Percentiles rank a stretch among this genome's conserved stretches.
Evolutionary conservation across 2,888 invertebrate species (phyloP).

Genomic region (Ochropleura leucogaster): DNA sequence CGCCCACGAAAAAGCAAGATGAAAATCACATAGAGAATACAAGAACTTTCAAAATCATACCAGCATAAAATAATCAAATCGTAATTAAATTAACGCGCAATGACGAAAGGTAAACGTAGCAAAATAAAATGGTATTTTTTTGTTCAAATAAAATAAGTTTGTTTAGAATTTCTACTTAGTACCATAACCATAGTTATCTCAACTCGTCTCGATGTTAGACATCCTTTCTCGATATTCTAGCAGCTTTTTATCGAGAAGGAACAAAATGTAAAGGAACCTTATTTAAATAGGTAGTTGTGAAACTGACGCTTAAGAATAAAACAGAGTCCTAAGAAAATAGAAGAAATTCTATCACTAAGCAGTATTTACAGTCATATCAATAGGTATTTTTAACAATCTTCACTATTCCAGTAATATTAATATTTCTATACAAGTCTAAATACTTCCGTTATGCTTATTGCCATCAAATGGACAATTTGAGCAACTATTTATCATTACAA

Average conservation of each 20-base stretch:
- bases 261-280: neutral
- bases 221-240: neutral
- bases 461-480: conserved; percentile 72
- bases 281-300: conserved; percentile 5
- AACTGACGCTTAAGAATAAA: neutral
- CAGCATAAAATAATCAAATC: conserved; percentile 8
- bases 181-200: neutral
- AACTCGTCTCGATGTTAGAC: neutral
- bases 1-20: no score
- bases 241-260: neutral
- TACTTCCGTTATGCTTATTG: conserved; percentile 67
- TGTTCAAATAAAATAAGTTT: neutral
- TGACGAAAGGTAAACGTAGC: neutral
- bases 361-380: conserved; percentile 44
- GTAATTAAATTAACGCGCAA: neutral
- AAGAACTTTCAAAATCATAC: conserved; percentile 12
- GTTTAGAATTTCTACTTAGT: neutral
- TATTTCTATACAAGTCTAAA: conserved; percentile 35
- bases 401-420: conserved; percentile 31
- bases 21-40: no score
- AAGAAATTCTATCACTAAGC: conserved; percentile 22
- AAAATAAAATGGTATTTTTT: neutral
- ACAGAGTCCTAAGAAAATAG: conserved; percentile 24
- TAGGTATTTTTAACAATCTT: conserved; percentile 37
- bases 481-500: conserved; percentile 65